Conservation (phyloP, 1,140 invertebrate species). For the Eriocheir sinensis region DNA sequence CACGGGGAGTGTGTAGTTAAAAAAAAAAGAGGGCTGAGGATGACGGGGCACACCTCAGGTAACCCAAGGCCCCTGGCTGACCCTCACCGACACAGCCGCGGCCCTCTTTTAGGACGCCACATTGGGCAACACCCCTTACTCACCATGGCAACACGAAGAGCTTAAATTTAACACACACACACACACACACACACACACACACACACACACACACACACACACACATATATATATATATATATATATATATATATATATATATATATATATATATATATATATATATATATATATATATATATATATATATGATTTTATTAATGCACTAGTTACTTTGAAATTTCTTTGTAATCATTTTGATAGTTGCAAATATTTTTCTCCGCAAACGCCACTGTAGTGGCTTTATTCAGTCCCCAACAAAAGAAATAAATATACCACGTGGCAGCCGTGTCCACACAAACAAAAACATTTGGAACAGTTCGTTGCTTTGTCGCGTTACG, state of each 20-base stretch:
- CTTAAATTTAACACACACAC: too few species aligned
- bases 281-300: slow-evolving; percentile 57
- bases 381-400: too few species aligned
- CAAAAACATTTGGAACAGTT: neutral
- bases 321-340: neutral
- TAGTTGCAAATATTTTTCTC: too few species aligned
- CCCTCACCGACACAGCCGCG: too few species aligned
- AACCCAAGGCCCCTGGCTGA: too few species aligned
- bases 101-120: too few species aligned
- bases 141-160: too few species aligned
- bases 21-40: neutral
- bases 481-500: neutral
- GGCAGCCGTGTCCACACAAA: neutral
- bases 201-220: too few species aligned
- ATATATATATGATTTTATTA: slow-evolving; percentile 26
- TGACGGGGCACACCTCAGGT: too few species aligned
- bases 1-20: neutral
- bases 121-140: too few species aligned
- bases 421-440: neutral
- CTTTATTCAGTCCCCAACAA: neutral
- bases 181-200: too few species aligned
- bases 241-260: slow-evolving; percentile 57
- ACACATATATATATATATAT: slow-evolving; percentile 59
- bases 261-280: slow-evolving; percentile 58
- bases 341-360: neutral